Evolutionary conservation across 2,888 invertebrate species (phyloP).

Genomic region (Pemphredon lugubris): DNA sequence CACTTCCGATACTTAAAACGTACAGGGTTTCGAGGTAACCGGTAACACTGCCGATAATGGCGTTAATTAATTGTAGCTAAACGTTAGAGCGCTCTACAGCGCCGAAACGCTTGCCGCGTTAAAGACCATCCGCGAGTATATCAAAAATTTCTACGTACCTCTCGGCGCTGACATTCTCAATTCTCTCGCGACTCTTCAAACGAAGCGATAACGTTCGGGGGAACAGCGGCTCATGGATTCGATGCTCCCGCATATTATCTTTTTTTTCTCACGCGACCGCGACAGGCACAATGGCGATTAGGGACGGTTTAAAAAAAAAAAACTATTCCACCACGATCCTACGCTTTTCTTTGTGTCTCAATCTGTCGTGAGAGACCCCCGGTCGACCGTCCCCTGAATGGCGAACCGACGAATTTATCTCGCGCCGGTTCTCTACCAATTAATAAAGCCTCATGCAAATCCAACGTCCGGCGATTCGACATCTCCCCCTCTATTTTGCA

Average conservation of each 20-base stretch:
- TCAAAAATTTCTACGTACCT: no score
- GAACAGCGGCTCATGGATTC: no score
- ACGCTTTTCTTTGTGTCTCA: constrained; percentile 49
- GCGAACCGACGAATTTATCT: constrained; percentile 44
- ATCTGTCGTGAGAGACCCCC: constrained; percentile 24
- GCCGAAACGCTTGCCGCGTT: no score
- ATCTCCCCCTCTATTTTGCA: constrained; percentile 24
- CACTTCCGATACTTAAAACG: constrained; percentile 16
- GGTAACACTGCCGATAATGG: constrained; percentile 1
- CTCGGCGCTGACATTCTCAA: no score
- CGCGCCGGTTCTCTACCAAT: constrained; percentile 46
- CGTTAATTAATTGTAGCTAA: constrained; percentile 37
- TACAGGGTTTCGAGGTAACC: neutral
- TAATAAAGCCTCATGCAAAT: constrained; percentile 37
- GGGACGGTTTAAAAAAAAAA: no score
- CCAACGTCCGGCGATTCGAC: constrained; percentile 30
- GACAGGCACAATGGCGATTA: neutral
- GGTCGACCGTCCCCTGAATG: constrained; percentile 31
- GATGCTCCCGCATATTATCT: neutral
- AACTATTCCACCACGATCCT: constrained; percentile 22
- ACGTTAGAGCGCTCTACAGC: no score
- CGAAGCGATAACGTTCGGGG: no score
- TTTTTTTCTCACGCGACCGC: constrained; percentile 39
- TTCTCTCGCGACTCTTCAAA: no score
- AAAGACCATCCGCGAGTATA: no score